phyloP scores from a whole-genome alignment of 2,888 invertebrate species.

The Cerastis rubricosa region DNA sequence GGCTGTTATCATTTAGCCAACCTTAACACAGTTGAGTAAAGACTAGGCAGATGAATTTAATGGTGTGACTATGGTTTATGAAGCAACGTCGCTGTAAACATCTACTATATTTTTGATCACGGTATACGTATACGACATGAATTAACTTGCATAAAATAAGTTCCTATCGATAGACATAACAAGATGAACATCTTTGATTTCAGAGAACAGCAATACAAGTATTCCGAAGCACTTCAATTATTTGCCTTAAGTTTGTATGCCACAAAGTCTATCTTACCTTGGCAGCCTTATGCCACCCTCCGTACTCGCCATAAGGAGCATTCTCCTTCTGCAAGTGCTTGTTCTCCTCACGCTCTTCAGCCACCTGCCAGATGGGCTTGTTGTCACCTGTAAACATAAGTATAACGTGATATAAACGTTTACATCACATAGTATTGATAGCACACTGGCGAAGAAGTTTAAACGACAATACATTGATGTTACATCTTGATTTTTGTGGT shows the following conservation, averaged over 20 bases:
- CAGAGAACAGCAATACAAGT: not conserved
- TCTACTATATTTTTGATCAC: too few species aligned
- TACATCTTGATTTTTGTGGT: conserved; percentile 16
- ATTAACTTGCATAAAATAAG: too few species aligned
- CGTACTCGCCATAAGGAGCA: conserved; percentile 97
- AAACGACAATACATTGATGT: conserved; percentile 15
- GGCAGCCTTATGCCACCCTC: conserved; percentile 99
- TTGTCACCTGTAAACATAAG: conserved; percentile 93
- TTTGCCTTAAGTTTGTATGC: not conserved
- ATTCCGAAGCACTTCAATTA: not conserved
- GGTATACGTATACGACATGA: too few species aligned
- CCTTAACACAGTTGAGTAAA: too few species aligned
- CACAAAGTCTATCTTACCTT: conserved; percentile 88
- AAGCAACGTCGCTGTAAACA: too few species aligned
- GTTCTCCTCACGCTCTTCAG: conserved; percentile 99
- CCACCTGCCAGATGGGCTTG: conserved; percentile 99
- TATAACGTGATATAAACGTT: not conserved
- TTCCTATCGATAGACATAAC: too few species aligned
- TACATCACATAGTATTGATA: not conserved
- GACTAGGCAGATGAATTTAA: too few species aligned
- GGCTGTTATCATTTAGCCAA: too few species aligned
- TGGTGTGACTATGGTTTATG: too few species aligned
- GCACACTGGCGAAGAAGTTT: conserved; percentile 29
- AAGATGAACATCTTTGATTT: not conserved
- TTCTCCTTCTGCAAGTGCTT: conserved; percentile 97